A percentile compares a stretch with the other conserved stretches of the same genome.
Conservation (phyloP, 2,888 invertebrate genomes). For the Dexiosoma caninum region DNA sequence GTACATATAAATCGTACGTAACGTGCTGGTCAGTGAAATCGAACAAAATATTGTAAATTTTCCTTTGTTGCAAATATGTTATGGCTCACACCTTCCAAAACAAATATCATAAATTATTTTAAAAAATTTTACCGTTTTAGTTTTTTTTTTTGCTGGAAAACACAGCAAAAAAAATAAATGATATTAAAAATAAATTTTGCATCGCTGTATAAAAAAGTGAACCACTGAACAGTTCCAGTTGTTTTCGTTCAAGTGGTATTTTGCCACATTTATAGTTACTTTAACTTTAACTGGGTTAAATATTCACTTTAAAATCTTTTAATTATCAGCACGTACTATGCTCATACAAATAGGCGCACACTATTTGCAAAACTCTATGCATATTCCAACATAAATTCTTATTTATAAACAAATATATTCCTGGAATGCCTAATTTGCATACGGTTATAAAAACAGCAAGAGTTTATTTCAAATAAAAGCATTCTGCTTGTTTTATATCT, state of each 20-base stretch:
- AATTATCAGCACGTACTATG: constrained; percentile 11
- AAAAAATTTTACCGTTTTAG: too few species aligned
- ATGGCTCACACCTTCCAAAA: too few species aligned
- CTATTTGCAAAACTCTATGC: too few species aligned
- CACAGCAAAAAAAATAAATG: background rate
- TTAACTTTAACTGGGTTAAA: constrained; percentile 57
- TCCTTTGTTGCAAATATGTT: too few species aligned
- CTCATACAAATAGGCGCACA: background rate
- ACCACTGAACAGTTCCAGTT: background rate
- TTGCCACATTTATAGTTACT: constrained; percentile 38
- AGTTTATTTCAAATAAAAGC: constrained; percentile 5
- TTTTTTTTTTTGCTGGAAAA: background rate
- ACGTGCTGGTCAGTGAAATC: too few species aligned
- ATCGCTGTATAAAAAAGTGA: background rate
- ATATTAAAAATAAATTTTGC: too few species aligned
- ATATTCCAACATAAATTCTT: background rate
- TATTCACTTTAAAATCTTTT: constrained; percentile 27
- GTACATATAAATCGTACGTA: too few species aligned
- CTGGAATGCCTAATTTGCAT: constrained; percentile 7
- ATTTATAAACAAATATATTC: background rate
- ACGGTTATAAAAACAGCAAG: background rate
- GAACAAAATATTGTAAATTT: too few species aligned
- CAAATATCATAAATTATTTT: too few species aligned
- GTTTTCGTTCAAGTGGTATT: constrained; percentile 17
- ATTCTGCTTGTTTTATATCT: background rate